Base-by-base conservation (phyloP, 1,140 invertebrate genomes). In the Drosophila nigromelanica region DNA sequence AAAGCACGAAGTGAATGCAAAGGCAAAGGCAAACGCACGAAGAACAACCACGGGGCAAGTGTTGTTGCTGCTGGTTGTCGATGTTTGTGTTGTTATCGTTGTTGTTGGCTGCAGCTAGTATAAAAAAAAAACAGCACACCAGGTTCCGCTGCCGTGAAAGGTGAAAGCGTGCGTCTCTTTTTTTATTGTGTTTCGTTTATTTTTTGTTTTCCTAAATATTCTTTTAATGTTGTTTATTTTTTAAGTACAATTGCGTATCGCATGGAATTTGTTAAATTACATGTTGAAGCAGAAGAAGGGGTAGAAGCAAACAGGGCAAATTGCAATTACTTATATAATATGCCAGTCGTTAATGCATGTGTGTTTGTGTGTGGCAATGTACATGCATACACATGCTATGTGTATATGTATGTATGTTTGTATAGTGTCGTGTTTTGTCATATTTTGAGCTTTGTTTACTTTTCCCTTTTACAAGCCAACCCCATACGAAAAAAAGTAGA, bases 281-380 rank as follows among this genome's bases (percentile, higher is more conserved):
- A 59, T 42, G 58, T 33, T 21, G 39, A 18, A 43, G 45, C 30
- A 21, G 18, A 66, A 43, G 33, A 45, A 59, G 47, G 30, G 40
- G 69, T 35, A 50, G 42, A 67, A 73, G 55, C 59, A 72, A 76
- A 68, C 66, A 79, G 74, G 64, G 83, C 72, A 79, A 89, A 87
- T 89, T 79, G 82, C 78, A 69, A 73, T 61, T 61, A 86, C 83
- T 89, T 89, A 89, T 89, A 89, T 89, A 89, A 89, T 76, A 68
- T 72, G 35, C 30, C 47, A 52, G 51, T 58, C 39, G 56, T 37
- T 55, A 39, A n/a, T 54, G 47, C 15, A 43, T 47, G 52, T 64
- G 58, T 66, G 40, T 62, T 43, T 33, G 55, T 59, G 55, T 27
- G 39, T 68, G 27, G 39, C 45, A 30, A 62, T 58, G 51, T 64